Percentiles rank a stretch among this genome's conserved stretches.
These are phyloP conservation scores for Austrolebias charrua DNA, from an alignment of 2,797 vertebrate genomes.

Conservation along the genomic window DNA sequence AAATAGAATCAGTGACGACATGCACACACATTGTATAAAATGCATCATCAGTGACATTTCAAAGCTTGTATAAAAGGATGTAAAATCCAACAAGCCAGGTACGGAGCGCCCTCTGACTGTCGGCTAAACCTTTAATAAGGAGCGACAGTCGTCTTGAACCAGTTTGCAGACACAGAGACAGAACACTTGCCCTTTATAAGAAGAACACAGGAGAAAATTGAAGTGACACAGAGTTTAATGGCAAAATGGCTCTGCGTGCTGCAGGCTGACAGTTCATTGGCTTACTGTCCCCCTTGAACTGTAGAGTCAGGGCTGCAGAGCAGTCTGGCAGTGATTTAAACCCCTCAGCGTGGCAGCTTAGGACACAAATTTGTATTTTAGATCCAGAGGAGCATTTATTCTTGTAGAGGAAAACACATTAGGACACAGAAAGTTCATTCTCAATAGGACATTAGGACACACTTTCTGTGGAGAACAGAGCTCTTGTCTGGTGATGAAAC, in stretches of 20 bases:
- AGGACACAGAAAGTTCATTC: no score
- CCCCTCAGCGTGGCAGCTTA: constrained; percentile 24
- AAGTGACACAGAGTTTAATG: not conserved
- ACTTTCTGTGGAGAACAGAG: constrained; percentile 19
- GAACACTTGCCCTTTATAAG: constrained; percentile 3
- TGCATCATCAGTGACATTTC: no score
- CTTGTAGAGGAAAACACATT: constrained; percentile 40
- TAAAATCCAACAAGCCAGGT: constrained; percentile 2
- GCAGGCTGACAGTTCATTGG: constrained; percentile 1
- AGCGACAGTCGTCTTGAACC: constrained; percentile 16
- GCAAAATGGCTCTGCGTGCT: not conserved
- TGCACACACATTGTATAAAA: no score
- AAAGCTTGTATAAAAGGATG: no score
- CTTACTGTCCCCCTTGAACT: constrained; percentile 25
- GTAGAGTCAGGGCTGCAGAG: constrained; percentile 26
- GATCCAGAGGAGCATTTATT: constrained; percentile 22
- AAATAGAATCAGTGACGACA: no score
- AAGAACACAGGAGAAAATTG: not conserved
- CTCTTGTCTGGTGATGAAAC: constrained; percentile 44
- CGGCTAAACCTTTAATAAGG: not conserved
- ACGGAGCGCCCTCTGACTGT: constrained; percentile 6
- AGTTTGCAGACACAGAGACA: constrained; percentile 10
- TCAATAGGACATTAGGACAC: no score
- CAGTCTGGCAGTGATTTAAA: constrained; percentile 43
- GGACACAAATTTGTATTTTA: constrained; percentile 18